Base-by-base conservation (phyloP, 2,888 invertebrate species). In the Silvanus unidentatus region DNA sequence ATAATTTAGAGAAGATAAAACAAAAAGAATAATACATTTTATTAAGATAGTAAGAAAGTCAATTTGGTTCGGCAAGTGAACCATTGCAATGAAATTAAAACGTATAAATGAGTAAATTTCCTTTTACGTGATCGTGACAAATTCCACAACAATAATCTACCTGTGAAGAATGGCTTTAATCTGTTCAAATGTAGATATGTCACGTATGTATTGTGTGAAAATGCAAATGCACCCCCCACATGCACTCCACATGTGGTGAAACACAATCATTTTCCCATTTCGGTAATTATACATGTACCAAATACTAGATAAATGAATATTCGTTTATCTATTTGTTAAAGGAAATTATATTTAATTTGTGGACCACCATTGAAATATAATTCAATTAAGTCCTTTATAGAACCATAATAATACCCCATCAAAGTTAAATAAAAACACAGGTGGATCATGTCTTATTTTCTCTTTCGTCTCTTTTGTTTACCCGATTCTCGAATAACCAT, bases 401-500 rank as follows among this genome's bases (percentile, higher is more conserved):
- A 43, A 47, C 47, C 47, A 49, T 55, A 55, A 57, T 55, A 50
- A 54, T 43, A 47, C 16, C 4, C 15, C 37, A 37, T 32, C 10
- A 32, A 22, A 22, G 8, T 22, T 22, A 22, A 22, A 22, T 22
- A 22, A 22, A 22, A 22, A 22, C 22, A 57, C 60, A 60, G 59
- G 59, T 60, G 60, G 59, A 49, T 55, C 41, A 38, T 32, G 3
- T 32, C 32, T n/a, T n/a, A n/a, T n/a, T n/a, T 37, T 8, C 49
- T 46, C 41, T 44, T 37, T 36, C 39, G 40, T 44, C 22, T 34
- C 50, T 50, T 52, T 54, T 58, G 55, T 57, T 59, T 59, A 59
- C 59, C 54, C 55, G 57, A 53, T 58, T 57, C 47, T 47, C 43
- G 50, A 51, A 53, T 53, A 57, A 59, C 51, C 55, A 58, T 57